Evolutionary conservation across 2,888 invertebrate species (phyloP), one percentile per base, ranked within the genome.

Genomic region (Bibio marci): DNA sequence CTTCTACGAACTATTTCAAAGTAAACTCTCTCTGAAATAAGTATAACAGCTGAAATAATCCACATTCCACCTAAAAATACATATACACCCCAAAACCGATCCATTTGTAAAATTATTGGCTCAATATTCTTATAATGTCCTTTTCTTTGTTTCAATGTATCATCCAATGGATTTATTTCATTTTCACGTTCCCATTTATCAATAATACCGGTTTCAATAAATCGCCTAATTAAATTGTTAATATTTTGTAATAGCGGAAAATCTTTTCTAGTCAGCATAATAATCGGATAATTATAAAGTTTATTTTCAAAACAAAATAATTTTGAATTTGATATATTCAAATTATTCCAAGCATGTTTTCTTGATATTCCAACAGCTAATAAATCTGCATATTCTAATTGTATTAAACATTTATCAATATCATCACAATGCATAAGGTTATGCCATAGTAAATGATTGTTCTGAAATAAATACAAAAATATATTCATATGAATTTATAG

Each of bases 161-260:
- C 22, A 22, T 22, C 22, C 4, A 22, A 6, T 22, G 4, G 5
- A 22, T 22, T 22, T 6, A 22, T 22, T 22, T 22, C 8, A 22
- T 22, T 22, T 22, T 22, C 22, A 22, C 22, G 22, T 22, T 22
- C 22, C 22, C 22, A 22, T 22, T 22, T 22, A n/a, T 55, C 51
- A 47, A 61, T 51, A 28, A 59, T 55, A 1, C 61, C 62, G 30
- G 58, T 58, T 38, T 62, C 62, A 13, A 56, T 55, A 3, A 58
- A 49, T 14, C 51, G 46, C 33, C 58, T 54, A 34, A 61, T 57
- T 4, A 59, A 48, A 1, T 51, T 50, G 48, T 62, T 59, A 30
- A 62, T 55, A 42, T 52, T 53, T 22, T 55, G 54, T 41, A 59
- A 41, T 14, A 61, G 41, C 48, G 58, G 59, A 36, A 51, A 55